Evolutionary conservation across 2,797 vertebrate genomes (phyloP).

Genomic region (Carduelis carduelis): DNA sequence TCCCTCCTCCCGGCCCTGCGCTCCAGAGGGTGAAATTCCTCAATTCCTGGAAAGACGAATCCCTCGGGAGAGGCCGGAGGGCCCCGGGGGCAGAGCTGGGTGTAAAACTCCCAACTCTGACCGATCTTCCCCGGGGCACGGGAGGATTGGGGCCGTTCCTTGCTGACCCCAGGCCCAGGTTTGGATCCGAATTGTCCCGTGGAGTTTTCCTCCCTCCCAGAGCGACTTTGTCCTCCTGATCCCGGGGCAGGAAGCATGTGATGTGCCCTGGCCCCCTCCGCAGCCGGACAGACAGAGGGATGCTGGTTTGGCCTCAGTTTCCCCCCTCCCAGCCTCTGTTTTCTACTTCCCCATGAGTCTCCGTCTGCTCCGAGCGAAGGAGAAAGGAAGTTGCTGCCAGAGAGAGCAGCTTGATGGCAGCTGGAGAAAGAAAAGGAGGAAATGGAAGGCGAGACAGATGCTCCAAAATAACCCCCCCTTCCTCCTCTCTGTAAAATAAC

Average conservation of each 20-base stretch:
- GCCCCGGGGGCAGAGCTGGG: neutral
- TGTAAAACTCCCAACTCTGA: neutral
- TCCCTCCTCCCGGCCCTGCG: neutral
- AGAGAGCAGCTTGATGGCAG: neutral
- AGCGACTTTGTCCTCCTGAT: neutral
- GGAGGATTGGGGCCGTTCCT: neutral
- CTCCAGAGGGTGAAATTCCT: neutral
- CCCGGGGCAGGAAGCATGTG: neutral
- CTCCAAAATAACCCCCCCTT: neutral
- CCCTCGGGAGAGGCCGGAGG: neutral
- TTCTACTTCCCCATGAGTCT: conserved; percentile 18
- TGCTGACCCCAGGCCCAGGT: neutral
- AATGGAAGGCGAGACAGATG: conserved; percentile 46
- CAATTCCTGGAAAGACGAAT: neutral
- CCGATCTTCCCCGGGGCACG: rapidly evolving
- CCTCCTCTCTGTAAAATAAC: neutral
- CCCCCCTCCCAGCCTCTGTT: neutral
- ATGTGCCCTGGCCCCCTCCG: neutral
- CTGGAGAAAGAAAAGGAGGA: conserved; percentile 53
- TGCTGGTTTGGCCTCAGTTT: neutral
- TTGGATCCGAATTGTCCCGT: rapidly evolving
- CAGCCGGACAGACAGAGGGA: neutral
- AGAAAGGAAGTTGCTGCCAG: conserved; percentile 43
- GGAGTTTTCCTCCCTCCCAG: neutral
- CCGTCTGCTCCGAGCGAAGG: neutral